Evolutionary conservation across 2,113 vertebrate species (phyloP).

Genomic region (Tor tambroides): DNA sequence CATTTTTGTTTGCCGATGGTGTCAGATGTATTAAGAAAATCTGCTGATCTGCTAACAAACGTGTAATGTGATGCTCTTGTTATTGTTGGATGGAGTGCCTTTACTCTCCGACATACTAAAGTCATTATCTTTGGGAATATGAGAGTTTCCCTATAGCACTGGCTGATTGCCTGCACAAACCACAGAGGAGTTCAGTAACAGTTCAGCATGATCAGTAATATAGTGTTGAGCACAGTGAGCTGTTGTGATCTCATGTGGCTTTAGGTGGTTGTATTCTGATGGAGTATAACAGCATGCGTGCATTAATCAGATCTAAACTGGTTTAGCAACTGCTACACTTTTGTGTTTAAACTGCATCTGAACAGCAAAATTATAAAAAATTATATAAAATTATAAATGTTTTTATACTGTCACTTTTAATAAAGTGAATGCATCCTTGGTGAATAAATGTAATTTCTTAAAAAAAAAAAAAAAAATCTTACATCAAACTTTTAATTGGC

Average conservation of each 20-base stretch:
- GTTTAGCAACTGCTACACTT: background rate
- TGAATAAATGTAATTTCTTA: background rate
- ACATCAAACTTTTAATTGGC: background rate
- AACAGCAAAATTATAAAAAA: no score
- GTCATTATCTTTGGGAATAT: slow-evolving; percentile 10
- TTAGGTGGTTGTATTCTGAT: background rate
- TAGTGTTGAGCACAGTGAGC: background rate
- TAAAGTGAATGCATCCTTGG: background rate
- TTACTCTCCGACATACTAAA: background rate
- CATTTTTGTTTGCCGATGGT: slow-evolving; percentile 8
- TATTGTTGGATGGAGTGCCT: slow-evolving; percentile 6
- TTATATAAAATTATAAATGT: no score
- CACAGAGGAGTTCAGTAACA: background rate
- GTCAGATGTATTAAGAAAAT: background rate
- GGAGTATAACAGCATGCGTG: background rate
- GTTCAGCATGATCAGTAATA: background rate
- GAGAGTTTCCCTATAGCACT: background rate
- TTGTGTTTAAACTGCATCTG: background rate
- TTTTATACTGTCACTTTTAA: background rate
- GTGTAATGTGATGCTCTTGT: slow-evolving; percentile 10
- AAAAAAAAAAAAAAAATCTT: no score
- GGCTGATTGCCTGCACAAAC: background rate
- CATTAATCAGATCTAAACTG: background rate
- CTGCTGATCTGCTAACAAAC: background rate
- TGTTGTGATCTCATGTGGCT: background rate